phyloP scores from a whole-genome alignment of 1,140 invertebrate species.

The Hycleus cichorii region DNA sequence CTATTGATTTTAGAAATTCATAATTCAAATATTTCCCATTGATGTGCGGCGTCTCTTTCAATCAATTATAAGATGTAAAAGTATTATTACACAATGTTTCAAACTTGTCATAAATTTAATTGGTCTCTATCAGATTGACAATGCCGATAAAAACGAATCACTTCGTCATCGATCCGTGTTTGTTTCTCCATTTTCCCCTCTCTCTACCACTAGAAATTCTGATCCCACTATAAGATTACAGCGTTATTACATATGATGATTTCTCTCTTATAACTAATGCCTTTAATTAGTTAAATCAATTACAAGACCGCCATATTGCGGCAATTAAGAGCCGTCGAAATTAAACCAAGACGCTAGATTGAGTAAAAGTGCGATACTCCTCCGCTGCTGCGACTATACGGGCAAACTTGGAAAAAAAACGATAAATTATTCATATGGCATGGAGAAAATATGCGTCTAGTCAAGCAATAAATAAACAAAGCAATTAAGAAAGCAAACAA shows the following conservation, averaged over 20 bases:
- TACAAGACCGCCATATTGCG: conserved; percentile 12
- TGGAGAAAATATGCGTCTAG: conserved; percentile 20
- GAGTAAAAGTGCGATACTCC: neutral
- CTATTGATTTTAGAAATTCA: conserved; percentile 17
- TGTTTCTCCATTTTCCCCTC: conserved; percentile 11
- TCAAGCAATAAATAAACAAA: conserved; percentile 25
- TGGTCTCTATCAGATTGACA: conserved; percentile 29
- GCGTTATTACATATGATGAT: no score
- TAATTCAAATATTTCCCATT: conserved; percentile 7
- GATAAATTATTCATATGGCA: conserved; percentile 18
- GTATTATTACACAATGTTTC: conserved; percentile 34
- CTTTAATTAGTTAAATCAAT: conserved; percentile 21
- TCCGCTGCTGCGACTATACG: no score
- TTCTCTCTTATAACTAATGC: conserved; percentile 13
- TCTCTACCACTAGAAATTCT: conserved; percentile 11
- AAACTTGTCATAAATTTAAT: conserved; percentile 34
- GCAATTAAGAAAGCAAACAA: conserved; percentile 26
- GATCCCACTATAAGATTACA: no score
- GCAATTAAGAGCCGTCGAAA: conserved; percentile 5
- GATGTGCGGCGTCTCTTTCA: conserved; percentile 18
- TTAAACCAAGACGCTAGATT: neutral
- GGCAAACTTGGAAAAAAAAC: neutral
- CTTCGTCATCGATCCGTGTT: conserved; percentile 24
- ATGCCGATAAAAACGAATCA: conserved; percentile 20
- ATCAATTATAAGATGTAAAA: conserved; percentile 32